Percentiles rank a stretch among this genome's conserved stretches.
phyloP scores from a whole-genome alignment of 2,888 invertebrate species.

The Drosophila affinis region DNA sequence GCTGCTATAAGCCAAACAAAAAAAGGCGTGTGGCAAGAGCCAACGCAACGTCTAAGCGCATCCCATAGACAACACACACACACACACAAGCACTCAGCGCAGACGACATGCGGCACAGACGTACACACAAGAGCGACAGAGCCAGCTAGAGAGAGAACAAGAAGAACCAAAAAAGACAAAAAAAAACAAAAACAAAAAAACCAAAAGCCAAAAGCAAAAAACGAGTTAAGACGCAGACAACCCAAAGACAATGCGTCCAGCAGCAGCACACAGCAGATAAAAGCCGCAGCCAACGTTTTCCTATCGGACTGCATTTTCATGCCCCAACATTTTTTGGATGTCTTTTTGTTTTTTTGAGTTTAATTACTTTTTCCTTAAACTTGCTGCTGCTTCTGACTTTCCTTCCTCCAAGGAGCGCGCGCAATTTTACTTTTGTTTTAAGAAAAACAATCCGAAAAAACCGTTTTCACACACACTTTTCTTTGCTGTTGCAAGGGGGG shows the following conservation, averaged over 20 bases:
- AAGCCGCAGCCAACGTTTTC: conserved; percentile 42
- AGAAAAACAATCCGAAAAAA: not conserved
- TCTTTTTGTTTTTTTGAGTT: not conserved
- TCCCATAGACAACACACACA: conserved; percentile 15
- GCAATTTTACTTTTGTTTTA: not conserved
- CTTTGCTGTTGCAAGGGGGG: not conserved
- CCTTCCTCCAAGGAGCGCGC: not conserved
- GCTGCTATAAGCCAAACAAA: conserved; percentile 12
- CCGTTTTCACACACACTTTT: not conserved
- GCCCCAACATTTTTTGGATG: not conserved
- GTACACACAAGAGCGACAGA: not conserved
- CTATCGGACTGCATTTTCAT: not conserved
- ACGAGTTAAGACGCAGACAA: conserved; percentile 67
- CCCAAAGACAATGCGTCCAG: conserved; percentile 57
- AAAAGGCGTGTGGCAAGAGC: conserved; percentile 30
- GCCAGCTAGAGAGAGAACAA: not conserved
- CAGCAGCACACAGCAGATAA: conserved; percentile 30
- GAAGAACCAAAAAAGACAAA: conserved; percentile 8
- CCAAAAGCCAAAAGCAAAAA: conserved; percentile 39
- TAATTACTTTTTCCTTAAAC: not conserved
- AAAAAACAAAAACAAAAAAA: not conserved
- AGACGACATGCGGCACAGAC: not conserved
- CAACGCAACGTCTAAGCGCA: conserved; percentile 1
- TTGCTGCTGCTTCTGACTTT: not conserved
- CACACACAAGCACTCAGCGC: conserved; percentile 4